Percentiles rank a stretch among this genome's conserved stretches.
These are phyloP conservation scores for Pteropus alecto DNA, from an alignment of 2,113 vertebrate genomes.

Conservation along the genomic window DNA sequence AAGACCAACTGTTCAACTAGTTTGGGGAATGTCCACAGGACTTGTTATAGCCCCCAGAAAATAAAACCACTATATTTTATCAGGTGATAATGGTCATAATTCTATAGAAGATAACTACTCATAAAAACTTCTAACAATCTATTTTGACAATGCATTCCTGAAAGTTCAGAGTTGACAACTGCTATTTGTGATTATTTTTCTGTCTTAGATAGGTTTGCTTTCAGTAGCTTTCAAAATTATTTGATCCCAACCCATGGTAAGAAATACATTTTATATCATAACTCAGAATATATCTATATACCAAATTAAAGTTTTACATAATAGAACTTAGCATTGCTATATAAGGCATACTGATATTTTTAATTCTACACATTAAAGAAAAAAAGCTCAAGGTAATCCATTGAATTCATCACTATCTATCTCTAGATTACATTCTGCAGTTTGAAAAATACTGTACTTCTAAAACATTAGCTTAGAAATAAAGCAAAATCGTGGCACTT, in stretches of 20 bases:
- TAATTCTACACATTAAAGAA: neutral
- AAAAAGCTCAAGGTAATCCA: neutral
- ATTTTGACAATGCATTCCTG: neutral
- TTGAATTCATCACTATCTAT: neutral
- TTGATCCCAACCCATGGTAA: neutral
- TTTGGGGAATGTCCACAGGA: neutral
- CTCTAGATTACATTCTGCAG: neutral
- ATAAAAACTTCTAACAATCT: neutral
- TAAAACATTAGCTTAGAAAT: neutral
- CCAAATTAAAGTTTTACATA: neutral
- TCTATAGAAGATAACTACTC: neutral
- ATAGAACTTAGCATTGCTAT: neutral
- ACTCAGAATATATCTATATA: neutral
- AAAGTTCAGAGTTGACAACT: neutral
- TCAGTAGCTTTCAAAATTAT: slow-evolving; percentile 34
- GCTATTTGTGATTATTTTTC: neutral
- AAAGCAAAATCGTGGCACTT: neutral
- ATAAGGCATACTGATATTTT: neutral
- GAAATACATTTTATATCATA: slow-evolving; percentile 13
- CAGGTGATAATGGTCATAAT: neutral
- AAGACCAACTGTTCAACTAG: neutral
- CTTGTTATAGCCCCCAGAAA: neutral
- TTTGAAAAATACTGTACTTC: neutral
- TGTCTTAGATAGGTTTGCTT: neutral
- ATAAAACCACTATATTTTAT: neutral